Evolutionary conservation across 2,888 invertebrate genomes (phyloP), one percentile per base, ranked within the genome.

Genomic region (Spatulosminthurus flaviceps): DNA sequence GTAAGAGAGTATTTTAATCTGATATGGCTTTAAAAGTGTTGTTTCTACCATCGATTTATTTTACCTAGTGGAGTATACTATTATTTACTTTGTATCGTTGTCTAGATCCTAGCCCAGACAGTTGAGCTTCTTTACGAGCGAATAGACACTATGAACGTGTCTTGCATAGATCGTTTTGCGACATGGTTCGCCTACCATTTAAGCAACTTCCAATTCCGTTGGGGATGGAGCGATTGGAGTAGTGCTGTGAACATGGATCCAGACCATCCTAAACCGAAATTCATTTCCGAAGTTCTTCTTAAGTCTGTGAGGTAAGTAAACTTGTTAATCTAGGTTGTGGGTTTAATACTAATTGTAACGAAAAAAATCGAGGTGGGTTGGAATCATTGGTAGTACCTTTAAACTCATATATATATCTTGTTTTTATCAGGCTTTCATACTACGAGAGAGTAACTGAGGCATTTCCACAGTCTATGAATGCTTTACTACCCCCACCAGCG

Each of bases 151-250:
- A 98, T 99, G 98, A 97, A 98, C 87, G 94, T 96, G 0, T 93
- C 95, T 0, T 96, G 97, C 87, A 95, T 98, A 88, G 98, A 99
- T 88, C 92, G 93, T 92, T 97, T 99, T 88, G 95, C 94, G 28
- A 93, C 92, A 88, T 99, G 99, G 99, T 99, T 99, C 88, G 92
- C 95, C 0, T 98, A 98, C 88, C 98, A 99, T 89, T 90, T 99
- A 88, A 98, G 98, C 88, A 99, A 99, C 89, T 99, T 99, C 88
- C 98, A 99, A 88, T 99, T 97, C 88, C 92, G 97, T 77, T 99
- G 98, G 98, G 96, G 96, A 1, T 99, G 99, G 99, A 95, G 96
- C 84, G 96, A 96, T 87, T 96, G 96, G 96, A 94, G 94, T 86
- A 92, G 92, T 19, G 95, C 95, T 86, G 89, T 95, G n/a, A 91